These are phyloP conservation scores for Galerucella nymphaeae DNA, from an alignment of 2,888 invertebrate species.

Conservation along the genomic window DNA sequence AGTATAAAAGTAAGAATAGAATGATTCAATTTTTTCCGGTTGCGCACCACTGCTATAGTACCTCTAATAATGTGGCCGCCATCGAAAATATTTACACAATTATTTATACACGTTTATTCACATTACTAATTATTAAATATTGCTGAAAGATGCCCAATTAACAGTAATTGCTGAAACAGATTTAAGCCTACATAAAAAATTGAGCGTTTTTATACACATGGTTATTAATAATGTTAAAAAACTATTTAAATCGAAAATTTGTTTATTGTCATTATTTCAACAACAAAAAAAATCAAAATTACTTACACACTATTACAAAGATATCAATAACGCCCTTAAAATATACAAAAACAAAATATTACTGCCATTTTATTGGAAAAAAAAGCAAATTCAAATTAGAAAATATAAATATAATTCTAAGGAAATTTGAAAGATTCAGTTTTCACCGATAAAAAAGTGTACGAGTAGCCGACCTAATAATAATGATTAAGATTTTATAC, in stretches of 20 bases:
- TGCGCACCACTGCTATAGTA: too few relatives aligned
- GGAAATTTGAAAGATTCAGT: background rate
- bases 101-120: too few relatives aligned
- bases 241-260: background rate
- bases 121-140: too few relatives aligned
- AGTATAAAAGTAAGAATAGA: background rate
- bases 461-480: background rate
- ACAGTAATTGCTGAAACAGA: too few relatives aligned
- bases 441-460: background rate
- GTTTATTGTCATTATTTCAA: constrained; percentile 7
- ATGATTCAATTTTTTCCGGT: too few relatives aligned
- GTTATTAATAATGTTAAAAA: constrained; percentile 2
- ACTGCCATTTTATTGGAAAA: background rate
- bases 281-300: background rate
- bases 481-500: background rate
- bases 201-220: background rate
- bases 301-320: background rate
- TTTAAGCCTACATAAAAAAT: too few relatives aligned
- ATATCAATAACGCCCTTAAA: background rate
- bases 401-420: background rate
- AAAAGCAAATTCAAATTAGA: background rate
- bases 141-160: too few relatives aligned
- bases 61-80: too few relatives aligned
- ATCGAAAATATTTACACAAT: too few relatives aligned
- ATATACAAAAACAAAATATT: background rate